Evolutionary conservation across 2,888 invertebrate genomes (phyloP).

Genomic region (Andricus curvator): DNA sequence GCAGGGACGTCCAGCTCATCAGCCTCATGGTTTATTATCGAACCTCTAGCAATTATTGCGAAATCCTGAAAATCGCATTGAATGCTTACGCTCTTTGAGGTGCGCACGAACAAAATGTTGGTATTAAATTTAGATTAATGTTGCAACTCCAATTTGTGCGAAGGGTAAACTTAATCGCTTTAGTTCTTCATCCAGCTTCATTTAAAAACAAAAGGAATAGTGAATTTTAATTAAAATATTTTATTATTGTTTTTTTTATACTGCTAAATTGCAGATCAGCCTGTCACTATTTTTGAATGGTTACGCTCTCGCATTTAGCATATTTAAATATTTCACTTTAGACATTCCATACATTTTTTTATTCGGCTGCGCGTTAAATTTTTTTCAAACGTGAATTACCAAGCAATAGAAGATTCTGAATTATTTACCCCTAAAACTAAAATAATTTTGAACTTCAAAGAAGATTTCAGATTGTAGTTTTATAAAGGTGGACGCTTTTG

Average conservation of each 20-base stretch:
- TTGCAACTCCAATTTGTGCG: neutral
- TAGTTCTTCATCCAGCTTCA: neutral
- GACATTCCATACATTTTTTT: too few relatives aligned
- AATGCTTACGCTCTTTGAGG: constrained; percentile 14
- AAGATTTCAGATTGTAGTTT: too few relatives aligned
- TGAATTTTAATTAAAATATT: neutral
- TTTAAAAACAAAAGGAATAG: neutral
- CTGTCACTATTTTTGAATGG: neutral
- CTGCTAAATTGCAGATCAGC: neutral
- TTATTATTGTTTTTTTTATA: neutral
- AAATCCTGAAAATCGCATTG: constrained; percentile 30
- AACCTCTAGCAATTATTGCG: constrained; percentile 25
- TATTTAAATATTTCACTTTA: too few relatives aligned
- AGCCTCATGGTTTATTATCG: constrained; percentile 30
- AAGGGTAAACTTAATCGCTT: constrained; percentile 1
- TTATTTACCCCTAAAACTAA: too few relatives aligned
- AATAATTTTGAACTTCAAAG: too few relatives aligned
- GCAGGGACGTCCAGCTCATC: constrained; percentile 20
- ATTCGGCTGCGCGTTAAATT: too few relatives aligned
- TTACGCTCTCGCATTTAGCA: neutral
- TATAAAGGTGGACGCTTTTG: too few relatives aligned
- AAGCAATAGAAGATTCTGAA: too few relatives aligned
- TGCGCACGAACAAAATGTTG: neutral
- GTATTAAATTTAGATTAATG: constrained; percentile 14
- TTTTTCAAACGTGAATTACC: too few relatives aligned